phyloP scores from a whole-genome alignment of 2,113 vertebrate species.

The Casuarius casuarius region DNA sequence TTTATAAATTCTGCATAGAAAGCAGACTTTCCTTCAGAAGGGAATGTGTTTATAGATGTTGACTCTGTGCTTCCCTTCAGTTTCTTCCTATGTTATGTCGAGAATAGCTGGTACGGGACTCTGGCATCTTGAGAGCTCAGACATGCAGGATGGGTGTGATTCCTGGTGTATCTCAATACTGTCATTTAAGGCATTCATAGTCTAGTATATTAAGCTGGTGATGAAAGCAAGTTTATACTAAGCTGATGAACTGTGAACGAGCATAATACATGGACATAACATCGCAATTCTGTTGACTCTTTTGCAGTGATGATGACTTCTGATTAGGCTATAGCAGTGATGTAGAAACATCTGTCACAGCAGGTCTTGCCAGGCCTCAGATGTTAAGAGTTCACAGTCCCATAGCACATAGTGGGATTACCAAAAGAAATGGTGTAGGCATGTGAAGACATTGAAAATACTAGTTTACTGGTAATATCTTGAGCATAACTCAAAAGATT shows the following conservation, averaged over 20 bases:
- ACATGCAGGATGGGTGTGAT: fast-evolving
- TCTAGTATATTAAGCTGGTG: not conserved
- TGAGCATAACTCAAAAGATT: not conserved
- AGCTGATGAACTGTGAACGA: not conserved
- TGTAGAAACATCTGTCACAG: not conserved
- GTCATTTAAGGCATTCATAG: not conserved
- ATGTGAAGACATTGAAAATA: not conserved
- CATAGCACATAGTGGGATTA: not conserved
- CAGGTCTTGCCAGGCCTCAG: not conserved
- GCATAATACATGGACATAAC: not conserved
- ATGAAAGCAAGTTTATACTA: not conserved
- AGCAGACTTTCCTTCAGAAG: not conserved
- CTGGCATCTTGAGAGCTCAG: not conserved
- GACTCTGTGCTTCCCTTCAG: not conserved
- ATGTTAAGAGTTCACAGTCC: not conserved
- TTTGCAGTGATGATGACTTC: not conserved
- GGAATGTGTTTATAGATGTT: not conserved
- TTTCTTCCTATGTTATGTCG: fast-evolving
- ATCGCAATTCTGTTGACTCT: not conserved
- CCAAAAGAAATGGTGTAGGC: not conserved
- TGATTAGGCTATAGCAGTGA: not conserved
- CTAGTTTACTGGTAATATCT: not conserved
- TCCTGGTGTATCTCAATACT: not conserved
- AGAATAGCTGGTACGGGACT: not conserved
- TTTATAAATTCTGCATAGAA: not conserved